A percentile compares a stretch with the other conserved stretches of the same genome.
Conservation (phyloP, 1,140 invertebrate genomes). For the Sitodiplosis mosellana region DNA sequence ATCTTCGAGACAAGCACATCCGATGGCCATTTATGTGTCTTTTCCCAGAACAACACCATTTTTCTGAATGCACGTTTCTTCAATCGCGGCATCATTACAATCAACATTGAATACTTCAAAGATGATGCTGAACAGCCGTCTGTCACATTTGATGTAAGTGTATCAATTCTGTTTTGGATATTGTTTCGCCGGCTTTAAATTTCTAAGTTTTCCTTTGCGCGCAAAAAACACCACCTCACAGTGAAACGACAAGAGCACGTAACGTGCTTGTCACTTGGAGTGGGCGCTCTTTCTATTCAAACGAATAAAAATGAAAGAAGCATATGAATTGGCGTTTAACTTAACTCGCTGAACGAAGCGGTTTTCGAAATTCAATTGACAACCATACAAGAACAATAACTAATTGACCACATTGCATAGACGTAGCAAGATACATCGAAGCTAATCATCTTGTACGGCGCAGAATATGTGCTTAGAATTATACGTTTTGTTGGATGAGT, state of each 20-base stretch:
- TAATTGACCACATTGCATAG: too few species aligned
- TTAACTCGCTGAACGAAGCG: too few species aligned
- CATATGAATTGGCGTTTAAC: too few species aligned
- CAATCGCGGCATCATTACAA: slow-evolving; percentile 48
- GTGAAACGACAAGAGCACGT: neutral
- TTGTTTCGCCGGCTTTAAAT: neutral
- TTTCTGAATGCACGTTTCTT: slow-evolving; percentile 53
- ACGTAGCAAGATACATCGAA: too few species aligned
- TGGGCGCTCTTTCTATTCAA: too few species aligned
- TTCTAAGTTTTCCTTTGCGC: neutral
- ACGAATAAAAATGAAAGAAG: too few species aligned
- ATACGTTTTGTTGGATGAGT: too few species aligned
- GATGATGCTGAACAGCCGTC: slow-evolving; percentile 47
- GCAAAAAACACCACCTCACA: neutral
- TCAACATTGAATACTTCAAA: slow-evolving; percentile 68
- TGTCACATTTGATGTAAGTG: slow-evolving; percentile 51
- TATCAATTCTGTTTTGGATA: neutral
- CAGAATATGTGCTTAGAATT: too few species aligned
- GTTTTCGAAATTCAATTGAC: too few species aligned
- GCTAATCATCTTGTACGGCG: too few species aligned
- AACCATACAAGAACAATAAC: too few species aligned
- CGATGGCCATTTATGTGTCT: slow-evolving; percentile 44
- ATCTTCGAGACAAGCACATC: slow-evolving; percentile 32
- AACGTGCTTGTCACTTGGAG: too few species aligned
- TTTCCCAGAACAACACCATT: slow-evolving; percentile 43